A percentile compares a stretch with the other conserved stretches of the same genome.
These are phyloP conservation scores for Drosophila jambulina DNA, from an alignment of 1,140 invertebrate genomes.

Conservation along the genomic window DNA sequence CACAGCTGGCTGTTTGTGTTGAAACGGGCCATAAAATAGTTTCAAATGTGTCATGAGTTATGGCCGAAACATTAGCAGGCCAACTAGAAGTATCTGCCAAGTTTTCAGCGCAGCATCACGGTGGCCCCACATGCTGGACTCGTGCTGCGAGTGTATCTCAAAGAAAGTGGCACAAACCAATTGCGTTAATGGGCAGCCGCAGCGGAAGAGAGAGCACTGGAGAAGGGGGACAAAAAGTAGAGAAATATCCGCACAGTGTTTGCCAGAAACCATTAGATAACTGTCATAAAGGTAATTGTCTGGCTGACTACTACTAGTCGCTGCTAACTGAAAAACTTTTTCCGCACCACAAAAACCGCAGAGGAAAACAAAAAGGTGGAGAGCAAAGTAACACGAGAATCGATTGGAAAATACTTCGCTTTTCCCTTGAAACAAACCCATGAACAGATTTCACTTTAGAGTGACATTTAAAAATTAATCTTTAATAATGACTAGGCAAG, in stretches of 20 bases:
- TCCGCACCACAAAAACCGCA: constrained; percentile 34
- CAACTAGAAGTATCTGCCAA: constrained; percentile 31
- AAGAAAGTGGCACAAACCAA: constrained; percentile 73
- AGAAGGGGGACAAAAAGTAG: constrained; percentile 4
- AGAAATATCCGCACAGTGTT: constrained; percentile 7
- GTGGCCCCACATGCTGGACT: constrained; percentile 45
- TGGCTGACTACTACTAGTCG: constrained; percentile 5
- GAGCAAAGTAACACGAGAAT: neutral
- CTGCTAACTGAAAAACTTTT: constrained; percentile 17
- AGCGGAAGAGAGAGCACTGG: constrained; percentile 47
- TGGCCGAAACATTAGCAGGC: constrained; percentile 28
- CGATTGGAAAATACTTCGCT: constrained; percentile 7
- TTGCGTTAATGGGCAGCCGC: constrained; percentile 65
- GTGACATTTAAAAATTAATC: neutral
- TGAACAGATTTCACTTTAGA: constrained; percentile 3
- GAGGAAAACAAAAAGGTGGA: neutral
- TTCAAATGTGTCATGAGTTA: constrained; percentile 63
- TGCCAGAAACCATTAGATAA: constrained; percentile 55
- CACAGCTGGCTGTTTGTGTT: constrained; percentile 12
- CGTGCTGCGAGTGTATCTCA: constrained; percentile 25
- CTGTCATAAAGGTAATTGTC: constrained; percentile 61
- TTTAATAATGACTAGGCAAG: neutral
- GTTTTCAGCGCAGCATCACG: constrained; percentile 25
- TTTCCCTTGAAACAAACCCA: neutral
- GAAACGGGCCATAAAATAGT: constrained; percentile 40